phyloP scores from a whole-genome alignment of 92 coral and sea anemone species.

The Zoanthus gigantus region DNA sequence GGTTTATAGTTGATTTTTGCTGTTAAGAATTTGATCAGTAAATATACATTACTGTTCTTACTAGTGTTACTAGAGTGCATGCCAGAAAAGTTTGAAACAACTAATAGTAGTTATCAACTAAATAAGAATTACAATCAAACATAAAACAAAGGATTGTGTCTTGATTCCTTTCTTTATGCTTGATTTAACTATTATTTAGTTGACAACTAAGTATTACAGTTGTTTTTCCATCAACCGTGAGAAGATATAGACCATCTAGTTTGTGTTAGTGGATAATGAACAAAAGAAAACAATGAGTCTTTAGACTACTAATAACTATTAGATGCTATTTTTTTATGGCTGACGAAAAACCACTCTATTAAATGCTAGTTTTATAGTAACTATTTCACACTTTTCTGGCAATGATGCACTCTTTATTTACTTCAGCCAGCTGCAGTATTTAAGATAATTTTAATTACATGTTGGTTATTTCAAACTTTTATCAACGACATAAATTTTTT shows the following conservation, averaged over 20 bases:
- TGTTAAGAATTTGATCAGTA: conserved; percentile 14
- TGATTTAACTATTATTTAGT: conserved; percentile 13
- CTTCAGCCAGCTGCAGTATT: conserved; percentile 11
- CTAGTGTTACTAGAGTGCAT: conserved; percentile 11
- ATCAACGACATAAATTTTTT: conserved; percentile 1
- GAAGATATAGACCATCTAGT: conserved; percentile 8
- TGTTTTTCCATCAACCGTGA: conserved; percentile 16
- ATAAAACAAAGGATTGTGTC: conserved; percentile 10
- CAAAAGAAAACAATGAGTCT: conserved; percentile 2
- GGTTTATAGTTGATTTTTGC: conserved; percentile 12
- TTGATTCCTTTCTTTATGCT: conserved; percentile 5
- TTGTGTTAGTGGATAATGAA: background rate
- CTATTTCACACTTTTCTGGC: conserved; percentile 16
- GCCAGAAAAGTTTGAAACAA: conserved; percentile 13
- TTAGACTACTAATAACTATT: conserved; percentile 8
- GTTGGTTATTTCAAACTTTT: conserved; percentile 14
- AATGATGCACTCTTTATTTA: conserved; percentile 14
- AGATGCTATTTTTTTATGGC: conserved; percentile 3
- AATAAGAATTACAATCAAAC: background rate
- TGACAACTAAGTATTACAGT: conserved; percentile 9
- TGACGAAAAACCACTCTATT: conserved; percentile 13
- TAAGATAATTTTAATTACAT: conserved; percentile 9
- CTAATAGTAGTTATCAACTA: background rate
- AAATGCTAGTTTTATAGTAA: conserved; percentile 12
- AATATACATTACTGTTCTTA: conserved; percentile 7